These are phyloP conservation scores for Trichogramma evanescens DNA, from an alignment of 2,888 invertebrate species.

Conservation along the genomic window DNA sequence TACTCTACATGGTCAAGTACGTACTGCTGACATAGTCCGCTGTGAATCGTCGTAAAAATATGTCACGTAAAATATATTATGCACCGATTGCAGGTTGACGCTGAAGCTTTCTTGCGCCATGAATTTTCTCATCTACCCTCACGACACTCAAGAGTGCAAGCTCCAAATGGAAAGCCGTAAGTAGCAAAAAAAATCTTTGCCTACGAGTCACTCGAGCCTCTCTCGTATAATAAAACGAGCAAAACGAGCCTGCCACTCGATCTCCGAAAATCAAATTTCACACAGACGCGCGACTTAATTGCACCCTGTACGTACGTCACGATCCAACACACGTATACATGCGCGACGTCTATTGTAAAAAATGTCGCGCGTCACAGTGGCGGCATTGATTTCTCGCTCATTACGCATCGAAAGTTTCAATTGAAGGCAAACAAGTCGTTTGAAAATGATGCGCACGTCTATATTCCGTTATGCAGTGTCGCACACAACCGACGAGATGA, in stretches of 20 bases:
- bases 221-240: background rate
- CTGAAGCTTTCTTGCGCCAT: constrained; percentile 84
- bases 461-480: constrained; percentile 59
- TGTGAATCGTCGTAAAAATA: background rate
- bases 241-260: background rate
- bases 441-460: too few species aligned
- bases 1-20: constrained; percentile 80
- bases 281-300: background rate
- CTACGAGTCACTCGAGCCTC: background rate
- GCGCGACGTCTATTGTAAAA: too few species aligned
- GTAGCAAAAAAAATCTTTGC: constrained; percentile 44
- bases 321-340: too few species aligned
- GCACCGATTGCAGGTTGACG: constrained; percentile 55
- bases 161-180: constrained; percentile 91
- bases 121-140: constrained; percentile 91
- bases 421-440: too few species aligned
- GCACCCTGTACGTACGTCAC: too few species aligned
- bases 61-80: background rate
- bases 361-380: too few species aligned
- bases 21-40: constrained; percentile 25
- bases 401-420: too few species aligned
- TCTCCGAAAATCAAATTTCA: background rate
- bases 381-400: too few species aligned
- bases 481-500: constrained; percentile 88
- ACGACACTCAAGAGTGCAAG: constrained; percentile 90